Evolutionary conservation across 2,888 invertebrate species (phyloP).

Genomic region (Troides aeacus): DNA sequence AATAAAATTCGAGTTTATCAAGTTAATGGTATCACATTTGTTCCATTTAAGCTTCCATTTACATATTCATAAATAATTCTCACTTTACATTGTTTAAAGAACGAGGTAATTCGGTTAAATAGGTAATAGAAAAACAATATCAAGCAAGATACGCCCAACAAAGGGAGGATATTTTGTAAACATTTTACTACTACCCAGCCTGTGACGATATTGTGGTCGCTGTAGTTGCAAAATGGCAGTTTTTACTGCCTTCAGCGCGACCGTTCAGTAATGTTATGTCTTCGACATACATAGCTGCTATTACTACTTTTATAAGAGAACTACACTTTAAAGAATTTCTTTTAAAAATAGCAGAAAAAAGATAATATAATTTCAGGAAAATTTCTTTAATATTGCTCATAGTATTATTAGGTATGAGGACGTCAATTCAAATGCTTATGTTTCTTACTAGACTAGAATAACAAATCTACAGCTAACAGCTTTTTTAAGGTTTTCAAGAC

Average conservation of each 20-base stretch:
- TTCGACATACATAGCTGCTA: constrained; percentile 19
- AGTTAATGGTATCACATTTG: too few species aligned
- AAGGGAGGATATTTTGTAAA: constrained; percentile 74
- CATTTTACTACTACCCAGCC: constrained; percentile 75
- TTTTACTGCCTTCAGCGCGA: constrained; percentile 69
- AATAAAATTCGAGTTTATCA: too few species aligned
- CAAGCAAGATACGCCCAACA: constrained; percentile 58
- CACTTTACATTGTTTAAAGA: constrained; percentile 6
- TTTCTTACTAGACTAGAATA: too few species aligned
- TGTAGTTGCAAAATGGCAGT: constrained; percentile 67
- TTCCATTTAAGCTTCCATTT: not conserved
- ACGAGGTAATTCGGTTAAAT: constrained; percentile 38
- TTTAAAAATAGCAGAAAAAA: not conserved
- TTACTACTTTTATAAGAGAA: constrained; percentile 10
- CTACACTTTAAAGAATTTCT: not conserved
- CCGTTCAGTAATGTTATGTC: constrained; percentile 55
- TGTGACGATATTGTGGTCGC: constrained; percentile 74
- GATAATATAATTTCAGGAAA: not conserved
- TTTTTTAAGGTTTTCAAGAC: too few species aligned
- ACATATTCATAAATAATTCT: constrained; percentile 1
- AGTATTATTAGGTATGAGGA: too few species aligned
- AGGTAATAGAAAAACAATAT: constrained; percentile 69
- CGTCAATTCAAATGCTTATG: too few species aligned
- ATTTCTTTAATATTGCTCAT: not conserved
- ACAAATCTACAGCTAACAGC: too few species aligned